Evolutionary conservation across 2,888 invertebrate species (phyloP).

Genomic region (Epistrophella euchroma): DNA sequence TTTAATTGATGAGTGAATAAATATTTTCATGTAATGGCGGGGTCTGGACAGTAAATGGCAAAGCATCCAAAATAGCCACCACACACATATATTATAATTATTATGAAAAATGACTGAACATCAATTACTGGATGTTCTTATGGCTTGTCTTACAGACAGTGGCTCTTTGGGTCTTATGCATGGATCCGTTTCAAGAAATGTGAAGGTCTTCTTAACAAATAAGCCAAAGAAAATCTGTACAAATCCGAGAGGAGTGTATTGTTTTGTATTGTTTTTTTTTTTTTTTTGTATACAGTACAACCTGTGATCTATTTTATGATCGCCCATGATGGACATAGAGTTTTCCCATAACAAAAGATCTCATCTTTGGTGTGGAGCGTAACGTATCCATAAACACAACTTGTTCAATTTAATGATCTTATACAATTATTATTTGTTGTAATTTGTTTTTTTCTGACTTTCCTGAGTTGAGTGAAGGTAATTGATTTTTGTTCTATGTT

Average conservation of each 20-base stretch:
- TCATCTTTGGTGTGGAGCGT: constrained; percentile 37
- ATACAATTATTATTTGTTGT: constrained; percentile 75
- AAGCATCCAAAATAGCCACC: constrained; percentile 50
- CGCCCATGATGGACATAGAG: constrained; percentile 57
- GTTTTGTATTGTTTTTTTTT: constrained; percentile 5
- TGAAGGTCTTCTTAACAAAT: constrained; percentile 36
- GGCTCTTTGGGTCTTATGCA: constrained; percentile 36
- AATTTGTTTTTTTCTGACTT: constrained; percentile 55
- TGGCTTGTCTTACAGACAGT: constrained; percentile 17
- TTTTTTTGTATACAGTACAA: constrained; percentile 9
- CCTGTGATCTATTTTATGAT: constrained; percentile 71
- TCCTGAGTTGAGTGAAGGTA: constrained; percentile 54
- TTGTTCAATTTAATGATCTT: constrained; percentile 75
- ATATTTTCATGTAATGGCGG: constrained; percentile 64
- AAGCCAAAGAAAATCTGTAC: constrained; percentile 19
- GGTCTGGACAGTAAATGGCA: constrained; percentile 25
- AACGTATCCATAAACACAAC: constrained; percentile 74
- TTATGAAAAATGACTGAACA: constrained; percentile 74
- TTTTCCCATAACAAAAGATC: constrained; percentile 48
- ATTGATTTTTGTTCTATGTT: constrained; percentile 71
- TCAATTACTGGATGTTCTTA: constrained; percentile 55
- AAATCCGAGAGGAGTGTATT: constrained; percentile 32
- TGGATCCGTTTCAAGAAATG: constrained; percentile 25
- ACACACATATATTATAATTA: constrained; percentile 69
- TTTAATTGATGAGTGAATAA: constrained; percentile 75